phyloP scores from a whole-genome alignment of 2,113 vertebrate species.

The Aramus guarauna region DNA sequence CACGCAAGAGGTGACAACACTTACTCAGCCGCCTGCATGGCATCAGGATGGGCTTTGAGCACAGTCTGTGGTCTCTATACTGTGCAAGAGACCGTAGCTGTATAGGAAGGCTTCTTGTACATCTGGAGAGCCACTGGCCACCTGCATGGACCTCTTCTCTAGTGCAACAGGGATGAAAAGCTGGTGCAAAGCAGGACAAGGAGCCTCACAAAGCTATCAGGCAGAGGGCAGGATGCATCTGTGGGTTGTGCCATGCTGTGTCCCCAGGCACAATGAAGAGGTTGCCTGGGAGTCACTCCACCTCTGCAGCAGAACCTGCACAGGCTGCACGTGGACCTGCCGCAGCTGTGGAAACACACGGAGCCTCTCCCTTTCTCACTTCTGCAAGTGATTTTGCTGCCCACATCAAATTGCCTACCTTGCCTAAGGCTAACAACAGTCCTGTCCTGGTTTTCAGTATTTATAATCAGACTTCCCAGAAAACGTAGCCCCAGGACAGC shows the following conservation, averaged over 20 bases:
- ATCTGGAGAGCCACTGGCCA: neutral
- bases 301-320: neutral
- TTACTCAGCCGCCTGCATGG: neutral
- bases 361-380: neutral
- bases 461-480: neutral
- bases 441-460: neutral
- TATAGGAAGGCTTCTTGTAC: neutral
- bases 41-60: neutral
- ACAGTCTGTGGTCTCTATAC: neutral
- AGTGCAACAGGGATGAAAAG: neutral
- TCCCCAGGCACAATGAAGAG: neutral
- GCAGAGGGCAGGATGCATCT: neutral
- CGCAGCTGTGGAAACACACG: neutral
- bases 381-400: neutral
- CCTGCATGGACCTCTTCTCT: neutral
- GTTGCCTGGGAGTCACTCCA: neutral
- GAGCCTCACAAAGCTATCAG: neutral
- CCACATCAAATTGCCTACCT: neutral
- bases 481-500: neutral
- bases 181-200: neutral
- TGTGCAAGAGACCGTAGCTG: neutral
- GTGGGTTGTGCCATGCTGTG: neutral
- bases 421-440: neutral
- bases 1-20: neutral
- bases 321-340: neutral